Evolutionary conservation across 2,113 vertebrate genomes (phyloP).

Genomic region (Murina feae): DNA sequence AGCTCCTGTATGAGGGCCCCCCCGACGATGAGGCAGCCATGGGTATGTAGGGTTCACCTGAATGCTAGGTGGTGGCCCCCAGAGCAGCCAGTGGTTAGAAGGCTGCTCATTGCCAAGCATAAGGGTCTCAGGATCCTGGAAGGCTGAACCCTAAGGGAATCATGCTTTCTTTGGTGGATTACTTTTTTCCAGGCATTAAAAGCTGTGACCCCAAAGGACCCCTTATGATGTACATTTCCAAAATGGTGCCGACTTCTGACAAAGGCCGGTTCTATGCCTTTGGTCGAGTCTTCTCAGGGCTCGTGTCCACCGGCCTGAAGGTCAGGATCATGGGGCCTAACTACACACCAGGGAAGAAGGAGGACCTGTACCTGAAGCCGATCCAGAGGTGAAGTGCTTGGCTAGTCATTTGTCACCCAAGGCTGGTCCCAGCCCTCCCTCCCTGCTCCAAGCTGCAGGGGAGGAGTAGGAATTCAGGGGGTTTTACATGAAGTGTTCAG

Average conservation of each 20-base stretch:
- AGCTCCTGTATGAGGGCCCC: constrained; percentile 96
- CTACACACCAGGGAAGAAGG: constrained; percentile 95
- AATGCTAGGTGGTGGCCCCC: fast-evolving
- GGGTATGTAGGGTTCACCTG: constrained; percentile 79
- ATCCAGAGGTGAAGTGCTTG: constrained; percentile 90
- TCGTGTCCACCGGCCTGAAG: constrained; percentile 92
- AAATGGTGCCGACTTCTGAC: constrained; percentile 96
- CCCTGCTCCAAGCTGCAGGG: not conserved
- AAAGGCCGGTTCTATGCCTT: constrained; percentile 98
- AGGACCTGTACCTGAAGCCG: constrained; percentile 94
- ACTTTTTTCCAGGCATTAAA: constrained; percentile 86
- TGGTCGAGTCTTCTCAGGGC: constrained; percentile 94
- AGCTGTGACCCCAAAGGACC: constrained; percentile 95
- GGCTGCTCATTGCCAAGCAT: fast-evolving
- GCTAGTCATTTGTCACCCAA: not conserved
- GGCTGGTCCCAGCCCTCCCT: not conserved
- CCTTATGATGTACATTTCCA: constrained; percentile 99
- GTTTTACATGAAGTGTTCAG: too few species aligned
- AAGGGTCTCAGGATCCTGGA: fast-evolving
- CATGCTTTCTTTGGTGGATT: fast-evolving
- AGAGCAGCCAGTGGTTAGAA: fast-evolving
- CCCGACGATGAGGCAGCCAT: constrained; percentile 93
- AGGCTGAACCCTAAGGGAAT: fast-evolving
- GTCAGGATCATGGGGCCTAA: constrained; percentile 98
- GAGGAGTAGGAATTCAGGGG: not conserved